Evolutionary conservation across 2,888 invertebrate genomes (phyloP).

Genomic region (Drosophila atripex): DNA sequence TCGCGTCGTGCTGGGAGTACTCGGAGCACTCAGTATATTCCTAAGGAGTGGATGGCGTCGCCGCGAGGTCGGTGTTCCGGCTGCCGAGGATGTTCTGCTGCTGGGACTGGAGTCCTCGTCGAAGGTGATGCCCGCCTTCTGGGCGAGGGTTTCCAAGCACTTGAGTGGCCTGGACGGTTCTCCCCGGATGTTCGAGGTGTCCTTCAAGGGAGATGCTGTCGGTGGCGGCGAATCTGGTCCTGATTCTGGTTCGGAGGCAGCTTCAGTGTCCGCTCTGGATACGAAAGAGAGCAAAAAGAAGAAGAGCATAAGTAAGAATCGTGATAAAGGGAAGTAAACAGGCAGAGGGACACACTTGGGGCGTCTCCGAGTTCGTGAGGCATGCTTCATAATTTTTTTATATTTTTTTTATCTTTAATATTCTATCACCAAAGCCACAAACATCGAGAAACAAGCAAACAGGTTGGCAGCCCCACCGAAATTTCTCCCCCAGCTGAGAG

Average conservation of each 20-base stretch:
- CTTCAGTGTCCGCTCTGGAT: slow-evolving; percentile 19
- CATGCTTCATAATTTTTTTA: slow-evolving; percentile 27
- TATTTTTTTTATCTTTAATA: neutral
- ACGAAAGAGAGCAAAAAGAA: neutral
- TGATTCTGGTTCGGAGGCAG: slow-evolving; percentile 1
- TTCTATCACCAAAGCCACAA: neutral
- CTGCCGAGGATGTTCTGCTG: neutral
- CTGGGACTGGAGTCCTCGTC: slow-evolving; percentile 84
- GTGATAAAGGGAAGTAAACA: slow-evolving; percentile 1
- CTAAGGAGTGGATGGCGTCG: slow-evolving; percentile 25
- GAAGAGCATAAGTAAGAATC: slow-evolving; percentile 14
- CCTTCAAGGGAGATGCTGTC: slow-evolving; percentile 76
- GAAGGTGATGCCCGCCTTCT: slow-evolving; percentile 89
- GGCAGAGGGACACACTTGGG: slow-evolving; percentile 21
- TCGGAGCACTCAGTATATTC: slow-evolving; percentile 26
- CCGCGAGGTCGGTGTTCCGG: slow-evolving; percentile 24
- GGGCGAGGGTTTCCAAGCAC: slow-evolving; percentile 89
- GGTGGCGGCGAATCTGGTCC: neutral
- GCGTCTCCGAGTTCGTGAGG: slow-evolving; percentile 23
- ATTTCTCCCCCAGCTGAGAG: slow-evolving; percentile 1
- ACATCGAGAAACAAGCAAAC: slow-evolving; percentile 10
- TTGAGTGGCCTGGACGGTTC: slow-evolving; percentile 85
- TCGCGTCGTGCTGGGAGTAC: slow-evolving; percentile 43
- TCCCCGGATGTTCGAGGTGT: slow-evolving; percentile 80
- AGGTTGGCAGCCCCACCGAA: slow-evolving; percentile 19